Evolutionary conservation across 2,888 invertebrate genomes (phyloP).

Genomic region (Sympetrum striolatum): DNA sequence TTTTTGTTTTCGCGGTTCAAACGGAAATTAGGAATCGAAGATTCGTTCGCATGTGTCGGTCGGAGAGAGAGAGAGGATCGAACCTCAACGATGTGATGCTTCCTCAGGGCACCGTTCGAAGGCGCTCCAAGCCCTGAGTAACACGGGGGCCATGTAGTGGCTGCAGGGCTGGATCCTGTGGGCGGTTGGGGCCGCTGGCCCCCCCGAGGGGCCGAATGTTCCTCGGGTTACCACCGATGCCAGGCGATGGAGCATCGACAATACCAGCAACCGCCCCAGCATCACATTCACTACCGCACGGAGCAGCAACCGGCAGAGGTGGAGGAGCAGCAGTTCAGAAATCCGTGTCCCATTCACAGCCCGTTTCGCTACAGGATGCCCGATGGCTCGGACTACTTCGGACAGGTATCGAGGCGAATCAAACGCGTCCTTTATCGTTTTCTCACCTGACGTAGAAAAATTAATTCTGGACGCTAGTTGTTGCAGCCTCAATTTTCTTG

Average conservation of each 20-base stretch:
- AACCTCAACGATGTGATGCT: neutral
- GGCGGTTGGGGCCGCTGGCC: slow-evolving; percentile 36
- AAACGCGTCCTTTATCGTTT: too few relatives aligned
- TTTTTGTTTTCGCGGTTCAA: too few relatives aligned
- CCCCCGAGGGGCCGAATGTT: slow-evolving; percentile 3
- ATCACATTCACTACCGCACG: slow-evolving; percentile 15
- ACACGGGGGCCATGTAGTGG: slow-evolving; percentile 10
- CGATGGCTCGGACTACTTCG: slow-evolving; percentile 26
- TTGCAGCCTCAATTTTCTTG: too few relatives aligned
- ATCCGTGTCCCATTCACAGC: slow-evolving; percentile 56
- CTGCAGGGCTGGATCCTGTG: slow-evolving; percentile 33
- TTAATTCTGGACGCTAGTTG: too few relatives aligned
- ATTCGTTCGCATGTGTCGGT: too few relatives aligned
- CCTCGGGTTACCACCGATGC: slow-evolving; percentile 25
- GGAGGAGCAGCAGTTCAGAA: slow-evolving; percentile 60
- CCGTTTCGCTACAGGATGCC: slow-evolving; percentile 17
- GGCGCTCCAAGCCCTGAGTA: neutral
- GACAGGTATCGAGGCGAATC: neutral
- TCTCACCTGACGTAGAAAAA: too few relatives aligned
- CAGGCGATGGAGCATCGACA: slow-evolving; percentile 9
- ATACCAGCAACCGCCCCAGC: slow-evolving; percentile 15
- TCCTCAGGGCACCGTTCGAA: neutral
- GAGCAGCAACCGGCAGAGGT: slow-evolving; percentile 39
- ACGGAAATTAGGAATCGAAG: too few relatives aligned
- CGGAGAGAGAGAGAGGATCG: neutral